phyloP scores from a whole-genome alignment of 1,140 invertebrate species.

The Calephelis virginiensis region DNA sequence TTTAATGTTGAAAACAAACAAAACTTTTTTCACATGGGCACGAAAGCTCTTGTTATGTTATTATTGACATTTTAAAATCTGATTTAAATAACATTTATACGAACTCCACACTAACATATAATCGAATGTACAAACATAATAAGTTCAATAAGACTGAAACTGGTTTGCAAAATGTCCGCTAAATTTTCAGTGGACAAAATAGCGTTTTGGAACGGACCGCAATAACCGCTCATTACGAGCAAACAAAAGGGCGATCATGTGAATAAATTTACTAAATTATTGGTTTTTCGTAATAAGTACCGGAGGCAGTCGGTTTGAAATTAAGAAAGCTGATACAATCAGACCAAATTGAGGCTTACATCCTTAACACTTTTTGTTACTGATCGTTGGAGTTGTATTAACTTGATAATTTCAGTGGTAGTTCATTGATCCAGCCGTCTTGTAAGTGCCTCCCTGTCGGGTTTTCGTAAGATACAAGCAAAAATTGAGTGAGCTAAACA shows the following conservation, averaged over 20 bases:
- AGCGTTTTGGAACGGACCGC: conserved; percentile 46
- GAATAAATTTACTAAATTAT: conserved; percentile 66
- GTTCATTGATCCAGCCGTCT: too few species aligned
- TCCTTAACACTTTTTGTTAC: conserved; percentile 6
- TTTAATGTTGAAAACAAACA: too few species aligned
- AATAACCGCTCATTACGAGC: conserved; percentile 47
- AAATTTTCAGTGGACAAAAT: conserved; percentile 39
- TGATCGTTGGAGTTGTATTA: not conserved
- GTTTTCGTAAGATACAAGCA: not conserved
- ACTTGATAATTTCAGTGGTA: too few species aligned
- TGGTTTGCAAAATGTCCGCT: conserved; percentile 27
- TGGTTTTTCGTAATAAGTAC: conserved; percentile 48
- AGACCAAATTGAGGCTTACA: conserved; percentile 4
- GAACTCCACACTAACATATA: conserved; percentile 22
- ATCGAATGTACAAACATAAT: conserved; percentile 20
- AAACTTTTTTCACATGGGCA: too few species aligned
- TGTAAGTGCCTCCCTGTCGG: not conserved
- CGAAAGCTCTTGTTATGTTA: too few species aligned
- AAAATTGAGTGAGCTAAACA: too few species aligned
- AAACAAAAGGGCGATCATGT: conserved; percentile 53
- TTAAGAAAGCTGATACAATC: conserved; percentile 26
- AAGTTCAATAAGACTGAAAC: conserved; percentile 30
- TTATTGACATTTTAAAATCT: too few species aligned
- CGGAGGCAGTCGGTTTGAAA: conserved; percentile 42
- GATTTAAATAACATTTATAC: too few species aligned